Evolutionary conservation across 2,888 invertebrate genomes (phyloP), one percentile per base, ranked within the genome.

Genomic region (Dysmachus trigonus): DNA sequence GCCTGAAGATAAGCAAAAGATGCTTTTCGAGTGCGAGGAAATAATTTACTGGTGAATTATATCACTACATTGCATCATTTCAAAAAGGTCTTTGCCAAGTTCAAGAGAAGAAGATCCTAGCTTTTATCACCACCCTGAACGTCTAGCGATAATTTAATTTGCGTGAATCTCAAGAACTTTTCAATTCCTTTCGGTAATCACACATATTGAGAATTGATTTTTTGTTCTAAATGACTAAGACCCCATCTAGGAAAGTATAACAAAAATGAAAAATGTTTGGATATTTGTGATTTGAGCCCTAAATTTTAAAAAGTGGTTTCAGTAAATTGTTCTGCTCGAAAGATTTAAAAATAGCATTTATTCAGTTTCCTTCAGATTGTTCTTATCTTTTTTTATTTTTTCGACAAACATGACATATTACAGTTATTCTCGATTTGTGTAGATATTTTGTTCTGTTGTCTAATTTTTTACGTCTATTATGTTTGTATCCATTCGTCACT

Each of bases 371-470:
- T 62, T 81, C 77, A 77, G 27, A 30, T 77, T n/a, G 38, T 77
- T 41, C 30, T 38, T 33, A 53, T 53, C 15, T 31, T 33, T 33
- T 51, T 53, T 31, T 81, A 30, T 33, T 33, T 51, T 53, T 31
- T 81, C 62, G 81, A 53, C 31, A 33, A 51, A 81, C 22, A 33
- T 79, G 53, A 33, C 81, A 62, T 53, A 53, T 53, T n/a, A 62
- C 47, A 47, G 47, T 47, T 47, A 62, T 31, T 81, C 18, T 33
- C 53, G 27, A 62, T 74, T 81, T 62, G 81, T 81, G 81, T 62
- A 86, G 88, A 88, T 88, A 88, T 85, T 88, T 88, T 88, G 88
- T 88, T 87, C 88, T 86, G 33, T 62, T 47, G 74, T 73, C 27
- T 62, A 62, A 62, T 27, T 74, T 77, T 77, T 38, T 85, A 87